These are phyloP conservation scores for Lycopodina hypogea DNA, from an alignment of 37 sponge, comb jelly and placozoan species.

Conservation along the genomic window DNA sequence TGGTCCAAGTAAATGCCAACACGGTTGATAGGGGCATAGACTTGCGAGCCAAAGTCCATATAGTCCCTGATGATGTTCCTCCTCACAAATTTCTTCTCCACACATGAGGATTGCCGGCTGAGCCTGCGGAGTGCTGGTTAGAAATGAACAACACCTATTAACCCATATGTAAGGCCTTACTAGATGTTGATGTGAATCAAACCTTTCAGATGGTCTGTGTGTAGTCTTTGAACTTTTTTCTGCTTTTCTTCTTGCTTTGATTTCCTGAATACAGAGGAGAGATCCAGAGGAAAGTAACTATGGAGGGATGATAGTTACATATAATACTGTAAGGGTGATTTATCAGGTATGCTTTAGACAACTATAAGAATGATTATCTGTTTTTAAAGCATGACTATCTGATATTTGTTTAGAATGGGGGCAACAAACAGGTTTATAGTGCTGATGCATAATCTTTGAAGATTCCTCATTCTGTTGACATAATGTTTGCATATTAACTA, in stretches of 20 bases:
- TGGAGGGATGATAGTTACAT: neutral
- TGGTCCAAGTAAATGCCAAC: slow-evolving; percentile 90
- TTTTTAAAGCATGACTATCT: too few relatives aligned
- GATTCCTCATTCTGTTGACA: too few relatives aligned
- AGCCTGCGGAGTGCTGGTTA: slow-evolving; percentile 81
- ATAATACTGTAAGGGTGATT: too few relatives aligned
- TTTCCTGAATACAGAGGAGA: slow-evolving; percentile 48
- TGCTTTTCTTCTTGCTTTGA: slow-evolving; percentile 84
- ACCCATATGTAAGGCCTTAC: neutral
- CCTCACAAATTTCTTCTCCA: slow-evolving; percentile 74
- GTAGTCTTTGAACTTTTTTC: slow-evolving; percentile 59
- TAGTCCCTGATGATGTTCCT: slow-evolving; percentile 83
- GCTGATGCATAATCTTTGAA: too few relatives aligned
- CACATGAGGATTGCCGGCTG: slow-evolving; percentile 64
- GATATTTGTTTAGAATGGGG: too few relatives aligned
- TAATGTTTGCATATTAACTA: too few relatives aligned
- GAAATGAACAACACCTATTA: neutral
- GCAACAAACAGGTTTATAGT: too few relatives aligned
- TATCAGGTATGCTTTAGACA: too few relatives aligned
- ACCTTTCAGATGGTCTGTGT: slow-evolving; percentile 90
- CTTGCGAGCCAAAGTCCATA: slow-evolving; percentile 83
- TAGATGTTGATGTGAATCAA: neutral
- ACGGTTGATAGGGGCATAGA: slow-evolving; percentile 93
- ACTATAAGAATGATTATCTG: too few relatives aligned
- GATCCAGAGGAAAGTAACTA: neutral